Base-by-base conservation (phyloP, 2,888 invertebrate species). In the Gryllus longicercus region DNA sequence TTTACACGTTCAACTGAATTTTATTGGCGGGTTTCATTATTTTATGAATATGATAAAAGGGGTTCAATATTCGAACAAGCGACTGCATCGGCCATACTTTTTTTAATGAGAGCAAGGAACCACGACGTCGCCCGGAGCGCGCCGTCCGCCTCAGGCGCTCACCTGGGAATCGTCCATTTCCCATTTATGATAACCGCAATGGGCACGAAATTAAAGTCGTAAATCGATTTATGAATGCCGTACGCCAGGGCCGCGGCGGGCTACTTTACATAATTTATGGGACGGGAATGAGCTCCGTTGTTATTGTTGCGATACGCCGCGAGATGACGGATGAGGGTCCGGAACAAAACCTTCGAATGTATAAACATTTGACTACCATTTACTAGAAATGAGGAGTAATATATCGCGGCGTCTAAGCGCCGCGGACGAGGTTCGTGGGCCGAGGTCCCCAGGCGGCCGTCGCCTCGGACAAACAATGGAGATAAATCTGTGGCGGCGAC, bases 221-320 rank as follows among this genome's bases (percentile, higher is more conserved):
- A 63, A 63, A 63, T 63, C 63, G 63, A 63, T 63, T 63, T 63
- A 63, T 63, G 63, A 63, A 63, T 63, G n/a, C 63, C 16, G 14
- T 63, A 18, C 14, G 63, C 63, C n/a, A 18, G 16, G 63, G 63
- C 63, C 63, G 63, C 63, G 63, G 16, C 14, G n/a, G n/a, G 63
- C 63, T 63, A 63, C 63, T 63, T 63, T 63, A 63, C 63, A 63
- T 63, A 63, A 63, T 63, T 63, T 63, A 63, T 63, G 63, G 63
- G 63, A 63, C 63, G 14, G 63, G 63, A 14, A n/a, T 63, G 16
- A 5, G 16, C n/a, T 63, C n/a, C n/a, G 63, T 63, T 63, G 63
- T 63, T 63, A 63, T 63, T 63, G 63, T 63, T 63, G 63, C 63
- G 63, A 63, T n/a, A 63, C n/a, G 63, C 14, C n/a, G 63, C n/a